Percentiles rank a stretch among this genome's conserved stretches.
These are phyloP conservation scores for Euclidia mi DNA, from an alignment of 2,888 invertebrate genomes.

Conservation along the genomic window DNA sequence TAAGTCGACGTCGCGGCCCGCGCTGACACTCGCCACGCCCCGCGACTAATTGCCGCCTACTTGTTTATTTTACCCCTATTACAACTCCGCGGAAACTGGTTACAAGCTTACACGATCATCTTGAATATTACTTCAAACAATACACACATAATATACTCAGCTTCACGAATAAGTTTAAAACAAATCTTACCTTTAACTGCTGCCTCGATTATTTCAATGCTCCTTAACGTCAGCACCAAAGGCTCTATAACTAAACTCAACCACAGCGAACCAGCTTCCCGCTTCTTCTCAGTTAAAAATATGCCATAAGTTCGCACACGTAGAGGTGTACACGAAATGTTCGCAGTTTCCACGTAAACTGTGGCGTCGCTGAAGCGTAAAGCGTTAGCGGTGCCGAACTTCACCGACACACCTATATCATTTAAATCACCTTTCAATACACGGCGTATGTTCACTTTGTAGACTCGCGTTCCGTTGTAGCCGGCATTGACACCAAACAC, in stretches of 20 bases:
- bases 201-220: slow-evolving; percentile 79
- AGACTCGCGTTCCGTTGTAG: slow-evolving; percentile 67
- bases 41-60: slow-evolving; percentile 81
- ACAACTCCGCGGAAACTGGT: slow-evolving; percentile 50
- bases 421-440: slow-evolving; percentile 83
- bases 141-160: background rate
- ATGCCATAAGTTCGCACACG: slow-evolving; percentile 79
- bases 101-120: slow-evolving; percentile 27
- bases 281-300: slow-evolving; percentile 75
- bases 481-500: slow-evolving; percentile 71
- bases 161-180: slow-evolving; percentile 17
- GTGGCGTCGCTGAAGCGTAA: slow-evolving; percentile 78
- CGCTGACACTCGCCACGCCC: slow-evolving; percentile 74
- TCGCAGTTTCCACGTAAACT: slow-evolving; percentile 73
- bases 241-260: slow-evolving; percentile 78
- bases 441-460: slow-evolving; percentile 81
- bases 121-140: slow-evolving; percentile 27
- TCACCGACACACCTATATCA: slow-evolving; percentile 74
- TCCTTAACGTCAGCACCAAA: slow-evolving; percentile 74
- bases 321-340: slow-evolving; percentile 68
- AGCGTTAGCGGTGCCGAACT: slow-evolving; percentile 70
- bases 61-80: slow-evolving; percentile 77
- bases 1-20: slow-evolving; percentile 63
- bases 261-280: slow-evolving; percentile 50
- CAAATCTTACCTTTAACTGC: slow-evolving; percentile 79